Base-by-base conservation (phyloP, 2,888 invertebrate species). In the Pseudococcus viburni region DNA sequence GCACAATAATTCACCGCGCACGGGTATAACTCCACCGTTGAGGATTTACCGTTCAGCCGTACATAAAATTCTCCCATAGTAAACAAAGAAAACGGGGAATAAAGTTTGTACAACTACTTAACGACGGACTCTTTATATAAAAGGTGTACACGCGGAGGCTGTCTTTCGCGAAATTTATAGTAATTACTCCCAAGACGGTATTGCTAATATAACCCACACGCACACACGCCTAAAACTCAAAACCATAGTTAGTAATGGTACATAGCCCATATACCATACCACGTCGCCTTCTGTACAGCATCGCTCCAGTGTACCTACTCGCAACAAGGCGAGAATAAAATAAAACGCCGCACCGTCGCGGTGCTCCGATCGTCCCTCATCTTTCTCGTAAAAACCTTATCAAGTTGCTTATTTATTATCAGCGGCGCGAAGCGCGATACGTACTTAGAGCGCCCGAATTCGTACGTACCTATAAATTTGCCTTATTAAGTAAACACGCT, bases 81-180 rank as follows among this genome's bases (percentile, higher is more conserved):
- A 83, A 42, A 83, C 39, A 83, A 46, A 83, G 46, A 83, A 83
- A 46, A 83, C 42, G 42, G 80, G 80, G 80, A 83, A 83, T 83
- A 83, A 83, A 83, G 80, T 83, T 83, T 83, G 80, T 83, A 83
- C 80, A 83, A 83, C 42, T 83, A 83, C 80, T 83, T 83, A 83
- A 83, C 80, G 80, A 46, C 80, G 80, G 80, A 83, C 80, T 83
- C 80, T 83, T 83, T 83, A 42, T 83, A 83, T 83, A 83, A 46
- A 73, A 73, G 42, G 80, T 83, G 46, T 83, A 83, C 42, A 42
- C 80, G 80, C 46, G 42, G 80, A 83, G 80, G 80, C 80, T 86
- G 86, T 86, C 73, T 86, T 86, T 73, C 39, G 73, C 73, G 77
- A 48, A 86, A 86, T 86, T 86, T 86, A 86, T 86, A 86, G 86